Conservation (phyloP, 2,113 vertebrate species). For the Coturnix japonica region DNA sequence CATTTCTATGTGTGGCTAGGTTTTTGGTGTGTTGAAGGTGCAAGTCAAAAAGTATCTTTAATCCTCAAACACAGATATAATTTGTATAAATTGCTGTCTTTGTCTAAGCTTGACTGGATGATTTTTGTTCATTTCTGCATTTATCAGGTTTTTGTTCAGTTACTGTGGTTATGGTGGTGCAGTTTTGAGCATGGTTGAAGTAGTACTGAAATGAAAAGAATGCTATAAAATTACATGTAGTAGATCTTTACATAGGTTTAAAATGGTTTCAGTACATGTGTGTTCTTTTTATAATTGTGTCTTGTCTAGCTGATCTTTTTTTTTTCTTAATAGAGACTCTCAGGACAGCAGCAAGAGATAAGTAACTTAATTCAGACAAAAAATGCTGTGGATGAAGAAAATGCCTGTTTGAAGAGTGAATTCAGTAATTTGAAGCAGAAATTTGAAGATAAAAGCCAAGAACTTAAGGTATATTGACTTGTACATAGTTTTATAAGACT, state of each 20-base stretch:
- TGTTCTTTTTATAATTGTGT: not conserved
- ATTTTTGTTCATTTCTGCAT: not conserved
- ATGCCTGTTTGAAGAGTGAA: slow-evolving; percentile 83
- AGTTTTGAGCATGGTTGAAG: not conserved
- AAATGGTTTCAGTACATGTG: not conserved
- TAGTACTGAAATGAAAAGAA: not conserved
- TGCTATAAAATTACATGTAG: not conserved
- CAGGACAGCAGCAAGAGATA: slow-evolving; percentile 84
- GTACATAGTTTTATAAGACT: slow-evolving; percentile 74
- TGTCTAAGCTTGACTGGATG: not conserved
- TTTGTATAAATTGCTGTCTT: not conserved
- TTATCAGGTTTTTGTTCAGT: not conserved
- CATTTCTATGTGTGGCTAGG: not conserved
- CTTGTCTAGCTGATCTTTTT: not conserved
- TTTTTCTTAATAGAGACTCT: slow-evolving; percentile 76
- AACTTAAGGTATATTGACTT: slow-evolving; percentile 88
- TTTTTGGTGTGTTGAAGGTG: not conserved
- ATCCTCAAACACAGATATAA: not conserved
- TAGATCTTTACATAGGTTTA: not conserved
- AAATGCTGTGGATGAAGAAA: slow-evolving; percentile 81
- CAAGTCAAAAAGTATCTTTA: not conserved
- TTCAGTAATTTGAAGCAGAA: slow-evolving; percentile 83
- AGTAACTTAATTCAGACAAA: slow-evolving; percentile 81
- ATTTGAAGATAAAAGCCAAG: slow-evolving; percentile 86
- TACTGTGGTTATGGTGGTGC: not conserved